Percentiles rank a stretch among this genome's conserved stretches.
These are phyloP conservation scores for Limonius californicus DNA, from an alignment of 1,140 invertebrate genomes.

Conservation along the genomic window DNA sequence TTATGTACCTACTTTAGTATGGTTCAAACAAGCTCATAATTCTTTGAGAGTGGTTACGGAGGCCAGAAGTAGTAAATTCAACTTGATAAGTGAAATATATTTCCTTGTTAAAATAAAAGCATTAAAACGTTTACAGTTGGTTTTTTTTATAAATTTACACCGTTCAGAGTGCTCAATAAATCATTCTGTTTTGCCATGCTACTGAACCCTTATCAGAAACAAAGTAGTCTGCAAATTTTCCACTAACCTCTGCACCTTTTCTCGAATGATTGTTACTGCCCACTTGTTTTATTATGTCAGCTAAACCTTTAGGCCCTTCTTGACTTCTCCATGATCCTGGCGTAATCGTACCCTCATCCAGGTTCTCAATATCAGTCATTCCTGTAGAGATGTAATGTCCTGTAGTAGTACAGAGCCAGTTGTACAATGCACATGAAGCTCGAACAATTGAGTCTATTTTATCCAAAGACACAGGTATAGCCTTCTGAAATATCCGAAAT, in stretches of 20 bases:
- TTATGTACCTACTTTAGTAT: neutral
- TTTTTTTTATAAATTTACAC: neutral
- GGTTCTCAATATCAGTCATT: neutral
- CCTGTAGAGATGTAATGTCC: neutral
- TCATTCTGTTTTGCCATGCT: neutral
- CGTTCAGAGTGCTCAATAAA: too few relatives aligned
- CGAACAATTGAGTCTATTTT: neutral
- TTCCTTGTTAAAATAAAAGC: neutral
- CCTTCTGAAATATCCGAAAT: conserved; percentile 18
- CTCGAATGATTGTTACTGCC: neutral
- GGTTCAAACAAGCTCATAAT: neutral
- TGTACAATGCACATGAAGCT: neutral
- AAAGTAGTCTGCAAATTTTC: neutral
- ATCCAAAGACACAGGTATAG: conserved; percentile 13
- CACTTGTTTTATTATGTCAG: neutral
- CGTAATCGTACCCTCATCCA: neutral
- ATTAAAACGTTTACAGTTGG: neutral
- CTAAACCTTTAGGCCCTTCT: neutral
- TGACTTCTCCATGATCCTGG: neutral
- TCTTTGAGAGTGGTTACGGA: neutral
- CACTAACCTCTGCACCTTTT: neutral
- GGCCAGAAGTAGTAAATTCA: neutral
- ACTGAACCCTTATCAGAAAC: neutral
- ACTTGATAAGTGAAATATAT: neutral
- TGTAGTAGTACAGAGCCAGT: neutral